Conservation (phyloP, 2,888 invertebrate genomes). For the Plusia festucae region DNA sequence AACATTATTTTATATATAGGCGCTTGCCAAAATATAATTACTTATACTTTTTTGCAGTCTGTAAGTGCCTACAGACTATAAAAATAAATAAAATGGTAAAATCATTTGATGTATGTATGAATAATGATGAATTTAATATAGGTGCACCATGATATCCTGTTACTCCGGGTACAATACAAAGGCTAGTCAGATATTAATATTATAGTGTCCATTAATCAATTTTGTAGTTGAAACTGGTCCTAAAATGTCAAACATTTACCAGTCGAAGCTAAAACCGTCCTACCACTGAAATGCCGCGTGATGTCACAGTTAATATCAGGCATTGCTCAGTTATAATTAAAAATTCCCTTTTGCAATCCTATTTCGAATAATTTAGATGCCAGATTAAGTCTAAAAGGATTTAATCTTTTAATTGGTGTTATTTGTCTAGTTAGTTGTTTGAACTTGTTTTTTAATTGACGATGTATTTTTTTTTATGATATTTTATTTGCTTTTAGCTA, state of each 20-base stretch:
- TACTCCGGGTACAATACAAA: no score
- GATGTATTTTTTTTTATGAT: background rate
- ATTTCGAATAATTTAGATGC: background rate
- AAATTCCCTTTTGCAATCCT: slow-evolving; percentile 32
- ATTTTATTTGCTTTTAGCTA: no score
- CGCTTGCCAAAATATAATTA: no score
- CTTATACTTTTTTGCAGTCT: no score
- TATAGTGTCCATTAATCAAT: background rate
- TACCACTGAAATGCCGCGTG: slow-evolving; percentile 25
- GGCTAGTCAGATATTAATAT: slow-evolving; percentile 8
- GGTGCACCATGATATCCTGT: no score
- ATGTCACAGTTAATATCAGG: slow-evolving; percentile 19
- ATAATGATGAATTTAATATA: no score
- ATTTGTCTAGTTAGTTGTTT: background rate
- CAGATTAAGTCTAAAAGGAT: background rate
- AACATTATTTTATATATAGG: no score
- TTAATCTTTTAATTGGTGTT: background rate
- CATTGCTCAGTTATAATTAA: slow-evolving; percentile 37
- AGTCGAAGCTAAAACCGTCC: background rate
- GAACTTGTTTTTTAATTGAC: background rate
- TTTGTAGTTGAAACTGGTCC: background rate
- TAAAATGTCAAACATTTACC: slow-evolving; percentile 3
- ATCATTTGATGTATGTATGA: no score
- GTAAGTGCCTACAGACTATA: no score
- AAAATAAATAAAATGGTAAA: no score